A percentile compares a stretch with the other conserved stretches of the same genome.
phyloP scores from a whole-genome alignment of 2,113 vertebrate species.

The Podilymbus podiceps region DNA sequence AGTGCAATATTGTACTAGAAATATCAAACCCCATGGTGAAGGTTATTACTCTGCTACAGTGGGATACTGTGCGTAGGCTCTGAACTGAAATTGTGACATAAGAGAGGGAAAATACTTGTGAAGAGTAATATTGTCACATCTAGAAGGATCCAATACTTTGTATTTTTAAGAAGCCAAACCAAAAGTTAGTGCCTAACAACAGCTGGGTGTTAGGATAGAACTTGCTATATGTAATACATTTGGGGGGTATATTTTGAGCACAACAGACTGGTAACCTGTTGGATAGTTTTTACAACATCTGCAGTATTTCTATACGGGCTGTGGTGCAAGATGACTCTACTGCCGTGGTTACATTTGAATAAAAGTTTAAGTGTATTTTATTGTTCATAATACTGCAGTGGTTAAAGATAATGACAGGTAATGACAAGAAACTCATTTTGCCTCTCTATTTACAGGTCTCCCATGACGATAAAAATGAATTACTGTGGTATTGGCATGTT shows the following conservation, averaged over 20 bases:
- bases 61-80: neutral
- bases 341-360: neutral
- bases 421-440: neutral
- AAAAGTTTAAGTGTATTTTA: neutral
- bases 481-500: neutral
- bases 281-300: neutral
- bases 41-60: neutral
- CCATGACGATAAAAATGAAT: neutral
- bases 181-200: neutral
- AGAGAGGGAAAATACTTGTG: neutral
- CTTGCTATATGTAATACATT: neutral
- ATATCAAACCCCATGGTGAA: neutral
- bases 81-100: neutral
- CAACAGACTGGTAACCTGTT: neutral
- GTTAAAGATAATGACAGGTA: neutral
- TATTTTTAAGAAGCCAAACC: too few species aligned
- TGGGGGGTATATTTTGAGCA: neutral
- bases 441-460: neutral
- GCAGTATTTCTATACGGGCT: neutral
- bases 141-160: neutral
- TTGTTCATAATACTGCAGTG: neutral
- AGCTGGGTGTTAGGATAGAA: neutral
- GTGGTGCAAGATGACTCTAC: neutral
- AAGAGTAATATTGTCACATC: neutral
- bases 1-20: neutral